Percentiles rank a stretch among this genome's conserved stretches.
These are phyloP conservation scores for Pelodiscus sinensis DNA, from an alignment of 2,113 vertebrate genomes.

Conservation along the genomic window DNA sequence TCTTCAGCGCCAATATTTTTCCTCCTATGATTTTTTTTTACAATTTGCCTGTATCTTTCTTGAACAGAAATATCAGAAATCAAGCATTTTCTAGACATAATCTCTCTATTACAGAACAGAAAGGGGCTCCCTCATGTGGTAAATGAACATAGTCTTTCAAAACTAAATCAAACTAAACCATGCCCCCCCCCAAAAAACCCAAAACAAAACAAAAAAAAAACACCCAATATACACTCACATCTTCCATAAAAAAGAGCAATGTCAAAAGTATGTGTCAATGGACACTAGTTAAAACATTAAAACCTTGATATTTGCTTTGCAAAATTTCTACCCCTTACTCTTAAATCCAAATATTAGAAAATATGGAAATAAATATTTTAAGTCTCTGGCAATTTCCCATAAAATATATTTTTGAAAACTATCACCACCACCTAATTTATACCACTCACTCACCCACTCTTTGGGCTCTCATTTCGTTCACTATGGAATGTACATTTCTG, in stretches of 20 bases:
- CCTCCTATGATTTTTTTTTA: accelerated
- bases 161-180: background rate
- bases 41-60: background rate
- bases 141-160: background rate
- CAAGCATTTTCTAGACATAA: background rate
- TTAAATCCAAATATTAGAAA: background rate
- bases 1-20: background rate
- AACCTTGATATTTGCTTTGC: accelerated
- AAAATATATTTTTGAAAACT: background rate
- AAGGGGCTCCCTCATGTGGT: conserved; percentile 38
- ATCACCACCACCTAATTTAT: background rate
- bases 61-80: background rate
- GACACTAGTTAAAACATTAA: accelerated
- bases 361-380: background rate
- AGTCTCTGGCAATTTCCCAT: accelerated
- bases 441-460: background rate
- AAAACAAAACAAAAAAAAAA: background rate
- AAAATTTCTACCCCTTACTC: accelerated
- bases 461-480: background rate
- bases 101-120: background rate
- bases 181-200: no score
- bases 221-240: background rate
- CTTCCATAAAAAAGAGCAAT: accelerated
- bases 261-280: accelerated
- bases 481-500: background rate